These are phyloP conservation scores for Eristalis pertinax DNA, from an alignment of 2,888 invertebrate species.

Conservation along the genomic window DNA sequence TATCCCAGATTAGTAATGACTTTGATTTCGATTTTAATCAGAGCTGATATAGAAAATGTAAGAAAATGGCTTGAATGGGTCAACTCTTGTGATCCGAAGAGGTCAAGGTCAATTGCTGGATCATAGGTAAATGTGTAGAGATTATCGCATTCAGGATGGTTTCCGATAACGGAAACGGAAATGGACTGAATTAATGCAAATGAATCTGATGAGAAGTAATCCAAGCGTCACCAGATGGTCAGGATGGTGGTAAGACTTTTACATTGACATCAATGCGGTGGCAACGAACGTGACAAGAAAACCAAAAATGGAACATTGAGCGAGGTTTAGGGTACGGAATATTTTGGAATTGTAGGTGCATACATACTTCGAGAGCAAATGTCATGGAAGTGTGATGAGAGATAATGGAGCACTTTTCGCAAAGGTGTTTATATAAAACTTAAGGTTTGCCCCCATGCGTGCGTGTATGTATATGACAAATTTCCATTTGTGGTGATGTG, in stretches of 20 bases:
- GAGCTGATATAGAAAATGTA: background rate
- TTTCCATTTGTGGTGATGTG: background rate
- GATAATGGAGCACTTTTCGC: background rate
- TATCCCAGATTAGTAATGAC: slow-evolving; percentile 28
- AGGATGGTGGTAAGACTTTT: background rate
- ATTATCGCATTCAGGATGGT: background rate
- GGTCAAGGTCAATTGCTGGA: background rate
- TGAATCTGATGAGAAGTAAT: background rate
- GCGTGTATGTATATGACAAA: background rate
- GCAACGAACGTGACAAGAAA: background rate
- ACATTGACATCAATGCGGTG: background rate
- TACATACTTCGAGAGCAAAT: background rate
- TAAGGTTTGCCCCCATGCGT: background rate
- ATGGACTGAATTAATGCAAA: background rate
- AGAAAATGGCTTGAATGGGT: too few relatives aligned
- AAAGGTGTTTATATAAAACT: background rate
- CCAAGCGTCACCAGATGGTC: background rate
- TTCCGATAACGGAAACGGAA: slow-evolving; percentile 1
- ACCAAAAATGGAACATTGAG: background rate
- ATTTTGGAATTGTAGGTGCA: background rate
- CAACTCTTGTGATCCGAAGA: background rate
- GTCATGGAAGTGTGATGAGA: background rate
- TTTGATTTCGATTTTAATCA: slow-evolving; percentile 38
- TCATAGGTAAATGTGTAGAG: background rate
- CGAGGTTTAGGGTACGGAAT: background rate